phyloP scores from a whole-genome alignment of 2,888 invertebrate genomes.

The Chelonus formosanus region DNA sequence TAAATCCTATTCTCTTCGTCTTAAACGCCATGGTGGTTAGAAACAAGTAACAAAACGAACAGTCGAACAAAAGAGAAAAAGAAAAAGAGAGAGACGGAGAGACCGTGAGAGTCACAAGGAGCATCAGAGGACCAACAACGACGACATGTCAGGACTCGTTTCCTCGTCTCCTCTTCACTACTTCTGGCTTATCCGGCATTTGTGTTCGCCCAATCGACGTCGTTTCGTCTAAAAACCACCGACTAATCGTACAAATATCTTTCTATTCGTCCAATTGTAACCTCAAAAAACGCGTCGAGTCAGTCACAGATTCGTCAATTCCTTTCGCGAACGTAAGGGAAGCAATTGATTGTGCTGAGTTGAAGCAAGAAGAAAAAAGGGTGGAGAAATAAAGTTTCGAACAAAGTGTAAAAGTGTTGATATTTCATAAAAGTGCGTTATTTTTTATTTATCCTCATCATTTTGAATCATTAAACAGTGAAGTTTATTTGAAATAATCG shows the following conservation, averaged over 20 bases:
- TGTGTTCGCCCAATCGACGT: slow-evolving; percentile 26
- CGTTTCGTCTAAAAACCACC: slow-evolving; percentile 9
- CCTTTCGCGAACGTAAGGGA: slow-evolving; percentile 14
- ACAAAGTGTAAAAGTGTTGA: not conserved
- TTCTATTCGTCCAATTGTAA: slow-evolving; percentile 21
- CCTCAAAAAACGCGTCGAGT: slow-evolving; percentile 20
- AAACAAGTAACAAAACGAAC: not conserved
- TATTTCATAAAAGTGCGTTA: too few species aligned
- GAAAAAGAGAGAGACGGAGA: slow-evolving; percentile 26
- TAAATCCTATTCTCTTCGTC: too few species aligned
- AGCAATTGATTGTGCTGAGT: not conserved
- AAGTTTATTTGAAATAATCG: too few species aligned
- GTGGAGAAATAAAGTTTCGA: not conserved
- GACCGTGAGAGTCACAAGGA: not conserved
- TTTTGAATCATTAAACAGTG: too few species aligned
- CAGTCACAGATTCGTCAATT: slow-evolving; percentile 16
- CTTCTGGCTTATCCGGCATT: slow-evolving; percentile 16
- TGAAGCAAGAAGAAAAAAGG: slow-evolving; percentile 1
- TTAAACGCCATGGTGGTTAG: slow-evolving; percentile 2
- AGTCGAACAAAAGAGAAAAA: not conserved
- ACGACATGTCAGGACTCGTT: slow-evolving; percentile 37
- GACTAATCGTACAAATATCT: slow-evolving; percentile 28
- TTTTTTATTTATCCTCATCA: too few species aligned
- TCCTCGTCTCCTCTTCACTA: slow-evolving; percentile 19
- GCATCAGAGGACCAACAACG: slow-evolving; percentile 13